Evolutionary conservation across 2,888 invertebrate genomes (phyloP), one percentile per base, ranked within the genome.

Genomic region (Neoscelio sp.): DNA sequence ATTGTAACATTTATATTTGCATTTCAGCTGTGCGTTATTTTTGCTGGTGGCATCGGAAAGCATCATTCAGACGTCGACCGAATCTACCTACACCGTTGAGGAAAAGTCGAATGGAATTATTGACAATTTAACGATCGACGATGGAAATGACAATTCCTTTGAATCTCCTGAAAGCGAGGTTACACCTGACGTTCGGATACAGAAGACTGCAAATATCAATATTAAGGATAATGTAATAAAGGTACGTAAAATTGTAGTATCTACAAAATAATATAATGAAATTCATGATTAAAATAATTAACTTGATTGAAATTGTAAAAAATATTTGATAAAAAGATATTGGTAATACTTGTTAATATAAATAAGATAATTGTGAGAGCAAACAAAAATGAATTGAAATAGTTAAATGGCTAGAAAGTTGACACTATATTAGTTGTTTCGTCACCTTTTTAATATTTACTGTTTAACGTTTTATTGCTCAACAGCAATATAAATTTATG

Each of bases 31-130:
- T 87, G 91, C 93, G 81, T 90, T 93, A 80, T 93, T 93, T 89
- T 89, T 93, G 81, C 90, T 93, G 86, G 93, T 93, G 85, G 92
- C 93, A 67, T 92, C 93, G 30, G 93, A 93, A 87, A 92, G 91
- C 48, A n/a, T n/a, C n/a, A 83, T 82, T 82, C 91, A 92, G 82
- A 89, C 71, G 10, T 20, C 65, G 17, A 40, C 38, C 6, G 18
- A 26, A 23, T 40, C 54, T 13, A 26, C 52, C 35, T 42, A 60
- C 15, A 2, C 68, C 2, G 82, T 81, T 13, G 84, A 74, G 20
- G 84, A 84, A 70, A 81, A 82, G 42, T 73, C 48, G 12, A 56
- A 70, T 2, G 71, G 33, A 13, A 18, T 67, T 50, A 80, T 81
- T 10, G 82, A 83, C 38, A 89, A 88, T 73, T 54, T 81, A n/a